Conservation (phyloP, 2,888 invertebrate genomes). For the Nomada flava region DNA sequence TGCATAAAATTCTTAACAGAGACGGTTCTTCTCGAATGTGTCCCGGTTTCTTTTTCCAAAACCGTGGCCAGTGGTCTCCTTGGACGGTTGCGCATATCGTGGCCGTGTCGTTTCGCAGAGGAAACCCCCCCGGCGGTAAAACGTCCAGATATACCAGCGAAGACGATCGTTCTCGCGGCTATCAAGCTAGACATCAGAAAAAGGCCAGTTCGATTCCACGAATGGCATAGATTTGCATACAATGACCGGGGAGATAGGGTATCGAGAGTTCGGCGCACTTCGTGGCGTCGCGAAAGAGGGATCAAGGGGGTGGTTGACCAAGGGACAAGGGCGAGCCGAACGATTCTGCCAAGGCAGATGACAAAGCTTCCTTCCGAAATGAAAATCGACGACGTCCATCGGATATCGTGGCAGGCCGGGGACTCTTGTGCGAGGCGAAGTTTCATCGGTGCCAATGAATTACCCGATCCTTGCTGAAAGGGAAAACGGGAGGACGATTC, state of each 20-base stretch:
- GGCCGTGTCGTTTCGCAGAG: slow-evolving; percentile 36
- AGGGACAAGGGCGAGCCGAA: slow-evolving; percentile 7
- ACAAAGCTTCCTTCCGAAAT: slow-evolving; percentile 73
- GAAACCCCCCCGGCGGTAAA: slow-evolving; percentile 62
- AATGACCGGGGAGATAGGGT: slow-evolving; percentile 80
- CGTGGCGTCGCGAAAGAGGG: slow-evolving; percentile 47
- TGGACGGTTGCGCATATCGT: not conserved
- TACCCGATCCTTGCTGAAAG: slow-evolving; percentile 50
- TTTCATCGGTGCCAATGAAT: slow-evolving; percentile 50
- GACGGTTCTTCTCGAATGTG: slow-evolving; percentile 38
- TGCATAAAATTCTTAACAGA: slow-evolving; percentile 47
- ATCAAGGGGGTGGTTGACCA: slow-evolving; percentile 8
- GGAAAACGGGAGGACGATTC: slow-evolving; percentile 25
- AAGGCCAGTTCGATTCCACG: slow-evolving; percentile 80
- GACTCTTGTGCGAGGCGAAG: slow-evolving; percentile 44
- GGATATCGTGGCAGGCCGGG: slow-evolving; percentile 36
- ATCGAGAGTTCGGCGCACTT: slow-evolving; percentile 60
- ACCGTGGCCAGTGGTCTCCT: slow-evolving; percentile 1
- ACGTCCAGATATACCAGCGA: slow-evolving; percentile 62
- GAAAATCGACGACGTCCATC: slow-evolving; percentile 65
- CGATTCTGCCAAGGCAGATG: slow-evolving; percentile 69
- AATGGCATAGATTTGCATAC: slow-evolving; percentile 82
- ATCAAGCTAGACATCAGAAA: slow-evolving; percentile 82
- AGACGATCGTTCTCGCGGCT: slow-evolving; percentile 74
- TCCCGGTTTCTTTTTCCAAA: slow-evolving; percentile 50